Evolutionary conservation across 2,888 invertebrate species (phyloP), one percentile per base, ranked within the genome.

Genomic region (Aspidiotus rigidus): DNA sequence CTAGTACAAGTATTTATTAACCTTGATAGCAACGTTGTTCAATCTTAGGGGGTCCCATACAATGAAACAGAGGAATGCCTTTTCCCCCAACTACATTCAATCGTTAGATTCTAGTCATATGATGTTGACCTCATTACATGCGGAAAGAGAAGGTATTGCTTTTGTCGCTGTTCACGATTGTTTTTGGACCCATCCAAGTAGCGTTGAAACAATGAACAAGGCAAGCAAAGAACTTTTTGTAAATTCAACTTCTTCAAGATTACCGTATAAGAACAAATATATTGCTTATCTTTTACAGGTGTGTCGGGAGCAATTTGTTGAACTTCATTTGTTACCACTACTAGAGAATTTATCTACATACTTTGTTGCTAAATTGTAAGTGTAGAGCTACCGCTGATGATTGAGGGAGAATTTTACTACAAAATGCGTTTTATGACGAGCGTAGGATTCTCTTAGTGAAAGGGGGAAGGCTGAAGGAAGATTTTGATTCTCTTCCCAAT

Each of bases 151-250:
- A 7, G 93, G 88, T 1, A 82, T 97, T 69, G 88, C 92, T 57
- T 99, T 94, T 81, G 91, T 93, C 7, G 96, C 98, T 0, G 96
- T 99, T 28, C 99, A 99, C 79, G 99, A 99, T 80, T 99, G 98
- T 78, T 99, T 88, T 81, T 99, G 99, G 99, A 99, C 99, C 0
- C 99, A 99, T 79, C 88, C 98, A 0, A 83, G 84, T 73, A 85
- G 88, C 44, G 92, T 97, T 55, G 85, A 89, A 71, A 79, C 81
- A 61, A 92, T 99, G 93, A 98, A 94, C 79, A 83, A 85, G 83
- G 91, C 91, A 79, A 76, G 74, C 69, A 10, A 28, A 28, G 7
- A 15, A 13, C 2, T 11, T 42, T 13, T 10, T 13, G 17, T 10
- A 7, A 16, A 16, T n/a, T 17, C 57, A 15, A 15, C 15, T 11